phyloP scores from a whole-genome alignment of 2,113 vertebrate genomes.

The Amphiprion percula region DNA sequence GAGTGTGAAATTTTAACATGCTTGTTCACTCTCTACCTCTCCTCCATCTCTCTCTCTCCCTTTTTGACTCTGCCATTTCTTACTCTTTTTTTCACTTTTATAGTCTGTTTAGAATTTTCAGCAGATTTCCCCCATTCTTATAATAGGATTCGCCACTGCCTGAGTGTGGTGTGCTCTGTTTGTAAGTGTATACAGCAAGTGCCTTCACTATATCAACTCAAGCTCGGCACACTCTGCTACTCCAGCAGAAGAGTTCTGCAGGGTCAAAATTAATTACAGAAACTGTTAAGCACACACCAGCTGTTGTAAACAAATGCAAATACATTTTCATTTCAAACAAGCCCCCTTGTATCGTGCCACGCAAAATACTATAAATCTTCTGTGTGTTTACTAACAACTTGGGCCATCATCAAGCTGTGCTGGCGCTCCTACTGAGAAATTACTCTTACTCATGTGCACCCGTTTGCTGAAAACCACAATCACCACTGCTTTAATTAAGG shows the following conservation, averaged over 20 bases:
- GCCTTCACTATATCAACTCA: constrained; percentile 54
- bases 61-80: constrained; percentile 9
- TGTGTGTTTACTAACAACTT: constrained; percentile 68
- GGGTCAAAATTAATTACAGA: constrained; percentile 84
- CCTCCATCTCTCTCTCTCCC: not conserved
- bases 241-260: constrained; percentile 69
- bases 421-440: constrained; percentile 54
- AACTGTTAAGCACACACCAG: constrained; percentile 82
- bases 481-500: constrained; percentile 49
- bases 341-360: constrained; percentile 56
- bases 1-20: constrained; percentile 80
- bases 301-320: constrained; percentile 85
- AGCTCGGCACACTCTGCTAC: constrained; percentile 55
- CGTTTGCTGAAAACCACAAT: constrained; percentile 36
- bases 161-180: constrained; percentile 30
- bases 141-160: constrained; percentile 62
- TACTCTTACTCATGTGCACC: constrained; percentile 56
- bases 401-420: constrained; percentile 61
- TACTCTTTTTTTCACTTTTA: constrained; percentile 9
- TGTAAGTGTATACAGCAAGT: constrained; percentile 41
- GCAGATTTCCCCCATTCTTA: constrained; percentile 60
- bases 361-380: constrained; percentile 65
- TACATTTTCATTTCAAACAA: constrained; percentile 83
- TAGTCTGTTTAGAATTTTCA: constrained; percentile 66
- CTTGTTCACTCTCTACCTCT: constrained; percentile 53